Percentiles rank a stretch among this genome's conserved stretches.
Conservation (phyloP, 2,113 vertebrate genomes). For the Oryctolagus cuniculus region mOryCun1.1 NC_091441.1:49828001-49828500, state of each 20-base stretch:
- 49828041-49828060: background rate
- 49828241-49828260: slow-evolving; percentile 17
- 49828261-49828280: slow-evolving; percentile 43
- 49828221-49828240: background rate
- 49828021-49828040: slow-evolving; percentile 6
- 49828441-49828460: background rate
- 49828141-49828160: slow-evolving; percentile 22
- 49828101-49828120: background rate
- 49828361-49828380: background rate
- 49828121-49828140: background rate
- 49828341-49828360: slow-evolving; percentile 17
- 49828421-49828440: background rate
- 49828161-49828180: background rate
- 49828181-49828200: background rate
- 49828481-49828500: background rate
- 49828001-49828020: background rate
- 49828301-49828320: slow-evolving; percentile 40
- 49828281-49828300: slow-evolving; percentile 16
- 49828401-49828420: background rate
- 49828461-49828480: background rate
- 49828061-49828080: background rate
- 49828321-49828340: slow-evolving; percentile 59
- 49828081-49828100: background rate
- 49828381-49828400: background rate
- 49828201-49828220: background rate